phyloP scores from a whole-genome alignment of 1,140 invertebrate genomes.

The Zaprionus kolodkinae region DNA sequence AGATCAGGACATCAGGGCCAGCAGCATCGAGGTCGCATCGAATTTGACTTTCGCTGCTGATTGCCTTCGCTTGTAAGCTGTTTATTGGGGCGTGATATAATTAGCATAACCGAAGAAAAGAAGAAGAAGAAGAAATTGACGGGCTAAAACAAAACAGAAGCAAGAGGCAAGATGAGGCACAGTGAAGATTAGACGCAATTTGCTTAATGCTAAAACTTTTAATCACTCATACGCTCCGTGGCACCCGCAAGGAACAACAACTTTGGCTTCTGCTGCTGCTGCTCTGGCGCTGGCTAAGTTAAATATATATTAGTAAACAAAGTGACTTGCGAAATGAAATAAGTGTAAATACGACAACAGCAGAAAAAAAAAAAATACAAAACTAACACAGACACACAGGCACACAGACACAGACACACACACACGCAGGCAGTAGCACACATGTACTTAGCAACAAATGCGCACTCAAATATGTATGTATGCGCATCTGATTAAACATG shows the following conservation, averaged over 20 bases:
- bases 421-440: neutral
- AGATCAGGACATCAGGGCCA: conserved; percentile 7
- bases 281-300: conserved; percentile 3
- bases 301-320: conserved; percentile 58
- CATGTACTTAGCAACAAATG: conserved; percentile 38
- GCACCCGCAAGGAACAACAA: conserved; percentile 47
- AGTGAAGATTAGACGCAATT: conserved; percentile 65
- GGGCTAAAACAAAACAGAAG: neutral
- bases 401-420: conserved; percentile 9
- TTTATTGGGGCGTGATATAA: conserved; percentile 74
- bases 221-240: conserved; percentile 79
- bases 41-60: conserved; percentile 29
- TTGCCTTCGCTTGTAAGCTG: conserved; percentile 54
- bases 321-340: conserved; percentile 71
- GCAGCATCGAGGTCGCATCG: conserved; percentile 1
- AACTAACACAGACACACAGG: conserved; percentile 32
- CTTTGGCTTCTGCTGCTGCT: conserved; percentile 22
- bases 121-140: conserved; percentile 8
- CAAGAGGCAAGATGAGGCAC: neutral
- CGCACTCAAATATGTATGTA: conserved; percentile 76
- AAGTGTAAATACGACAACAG: conserved; percentile 69
- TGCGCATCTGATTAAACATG: conserved; percentile 78
- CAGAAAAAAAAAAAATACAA: conserved; percentile 13
- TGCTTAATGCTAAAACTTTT: conserved; percentile 77
- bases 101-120: conserved; percentile 66